Base-by-base conservation (phyloP, 2,113 vertebrate species). In the Aldabrachelys gigantea region DNA sequence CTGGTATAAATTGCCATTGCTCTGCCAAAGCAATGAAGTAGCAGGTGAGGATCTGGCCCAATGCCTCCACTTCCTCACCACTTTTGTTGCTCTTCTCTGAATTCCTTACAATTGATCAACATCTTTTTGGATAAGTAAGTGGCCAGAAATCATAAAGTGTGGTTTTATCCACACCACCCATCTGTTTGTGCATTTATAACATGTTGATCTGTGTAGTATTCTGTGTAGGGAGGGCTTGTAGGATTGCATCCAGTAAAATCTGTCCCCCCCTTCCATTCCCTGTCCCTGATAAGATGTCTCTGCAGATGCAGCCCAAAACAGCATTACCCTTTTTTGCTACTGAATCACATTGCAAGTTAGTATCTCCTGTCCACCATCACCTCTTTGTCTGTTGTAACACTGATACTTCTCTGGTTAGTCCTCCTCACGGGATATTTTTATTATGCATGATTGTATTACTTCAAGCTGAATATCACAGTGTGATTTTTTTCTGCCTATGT, bases 261-360 rank as follows among this genome's bases (percentile, higher is more conserved):
- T 78, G 19, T 83, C 86, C 89, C 89, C 62, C 81, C 21, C 82
- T 83, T 91, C 84, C 95, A 96, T 91, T 78, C 10, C 49, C 24
- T 86, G 75, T 86, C 81, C 94, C 50, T 27, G 88, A 50, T 29
- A 50, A 31, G 84, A 91, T 0, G 0, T 65, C 29, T 16, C 49
- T 47, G 16, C 82, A 79, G 89, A 94, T 93, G 86, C 85, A 92
- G 50, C 47, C 80, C 27, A 21, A 88, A 93, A 90, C 31, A 9
- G 13, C 82, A 94, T 94, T 93, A 93, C 89, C 95, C 95, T 94
- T 75, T 82, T 96, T 96, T 97, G 57, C 80, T 92, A 94, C 80
- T 78, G 47, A 92, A 91, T 27, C 89, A 84, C 72, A 38, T 56
- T 90, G 78, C 35, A 83, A 53, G 25, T 84, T 94, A 85, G 85